Conservation (phyloP, 2,888 invertebrate species). For the Xestoiulus laeticollis region DNA sequence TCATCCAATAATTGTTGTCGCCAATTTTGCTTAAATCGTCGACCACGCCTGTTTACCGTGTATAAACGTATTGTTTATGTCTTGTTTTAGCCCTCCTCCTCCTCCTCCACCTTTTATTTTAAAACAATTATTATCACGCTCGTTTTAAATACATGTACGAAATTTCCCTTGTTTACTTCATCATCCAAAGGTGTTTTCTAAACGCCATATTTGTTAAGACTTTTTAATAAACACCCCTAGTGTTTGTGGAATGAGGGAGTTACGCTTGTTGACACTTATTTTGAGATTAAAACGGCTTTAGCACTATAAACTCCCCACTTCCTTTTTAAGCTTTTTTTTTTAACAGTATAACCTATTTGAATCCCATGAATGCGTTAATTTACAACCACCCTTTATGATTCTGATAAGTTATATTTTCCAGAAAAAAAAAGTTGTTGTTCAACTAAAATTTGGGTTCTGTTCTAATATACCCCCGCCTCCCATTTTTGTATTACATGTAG, state of each 20-base stretch:
- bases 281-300: not conserved
- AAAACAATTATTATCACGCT: not conserved
- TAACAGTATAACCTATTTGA: not conserved
- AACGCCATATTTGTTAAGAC: not conserved
- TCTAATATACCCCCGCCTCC: too few species aligned
- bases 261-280: not conserved
- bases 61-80: not conserved
- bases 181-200: not conserved
- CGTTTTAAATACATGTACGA: not conserved
- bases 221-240: not conserved
- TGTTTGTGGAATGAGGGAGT: not conserved
- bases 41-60: not conserved
- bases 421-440: not conserved
- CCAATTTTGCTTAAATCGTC: not conserved
- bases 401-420: not conserved
- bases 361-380: not conserved
- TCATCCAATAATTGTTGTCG: not conserved
- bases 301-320: not conserved
- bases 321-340: not conserved
- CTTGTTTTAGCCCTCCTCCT: not conserved
- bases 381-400: not conserved
- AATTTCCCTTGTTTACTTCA: not conserved
- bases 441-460: not conserved
- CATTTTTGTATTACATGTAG: too few species aligned
- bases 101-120: not conserved